Percentiles rank a stretch among this genome's conserved stretches.
Conservation (phyloP, 2,888 invertebrate genomes). For the Kuschelorhynchus macadamiae region DNA sequence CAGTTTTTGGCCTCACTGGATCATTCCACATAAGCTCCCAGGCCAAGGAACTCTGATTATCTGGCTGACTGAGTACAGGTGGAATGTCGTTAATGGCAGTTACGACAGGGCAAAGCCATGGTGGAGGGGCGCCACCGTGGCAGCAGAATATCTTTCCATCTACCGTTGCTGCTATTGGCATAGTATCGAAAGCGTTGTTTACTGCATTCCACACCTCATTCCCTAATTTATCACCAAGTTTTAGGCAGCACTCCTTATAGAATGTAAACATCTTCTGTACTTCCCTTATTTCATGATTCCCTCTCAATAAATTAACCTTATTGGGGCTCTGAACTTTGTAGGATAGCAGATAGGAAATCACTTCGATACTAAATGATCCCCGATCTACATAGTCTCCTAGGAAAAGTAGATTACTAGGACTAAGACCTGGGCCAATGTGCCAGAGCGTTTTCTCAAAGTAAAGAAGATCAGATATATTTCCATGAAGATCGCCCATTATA, state of each 20-base stretch:
- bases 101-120: conserved; percentile 76
- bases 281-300: conserved; percentile 83
- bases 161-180: conserved; percentile 82
- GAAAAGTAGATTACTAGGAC: conserved; percentile 78
- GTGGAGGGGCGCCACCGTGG: conserved; percentile 84
- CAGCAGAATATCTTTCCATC: conserved; percentile 77
- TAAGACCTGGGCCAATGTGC: conserved; percentile 77
- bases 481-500: conserved; percentile 79
- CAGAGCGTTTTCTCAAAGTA: conserved; percentile 80
- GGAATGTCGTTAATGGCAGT: conserved; percentile 78
- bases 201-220: conserved; percentile 78
- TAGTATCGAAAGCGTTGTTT: conserved; percentile 79
- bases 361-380: conserved; percentile 78
- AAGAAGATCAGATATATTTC: conserved; percentile 78
- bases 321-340: conserved; percentile 78
- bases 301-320: conserved; percentile 77
- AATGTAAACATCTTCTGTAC: conserved; percentile 84
- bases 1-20: conserved; percentile 72
- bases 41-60: conserved; percentile 78
- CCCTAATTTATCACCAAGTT: conserved; percentile 78
- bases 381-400: conserved; percentile 86
- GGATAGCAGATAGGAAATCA: conserved; percentile 79
- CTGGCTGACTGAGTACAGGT: conserved; percentile 76
- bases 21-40: conserved; percentile 89
- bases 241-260: conserved; percentile 76